A percentile compares a stretch with the other conserved stretches of the same genome.
Evolutionary conservation across 2,888 invertebrate species (phyloP).

Genomic region (Euphydryas editha): DNA sequence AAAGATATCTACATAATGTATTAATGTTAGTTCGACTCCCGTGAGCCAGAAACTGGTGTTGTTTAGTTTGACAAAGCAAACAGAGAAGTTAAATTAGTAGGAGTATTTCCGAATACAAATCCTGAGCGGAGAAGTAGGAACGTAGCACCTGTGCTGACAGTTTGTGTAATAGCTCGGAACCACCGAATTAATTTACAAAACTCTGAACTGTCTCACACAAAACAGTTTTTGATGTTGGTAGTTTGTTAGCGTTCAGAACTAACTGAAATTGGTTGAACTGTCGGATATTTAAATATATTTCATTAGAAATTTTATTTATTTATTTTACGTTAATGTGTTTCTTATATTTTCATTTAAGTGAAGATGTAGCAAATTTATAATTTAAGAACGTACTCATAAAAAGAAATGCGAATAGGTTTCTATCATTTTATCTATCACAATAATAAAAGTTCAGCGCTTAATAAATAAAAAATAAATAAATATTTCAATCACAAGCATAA

Average conservation of each 20-base stretch:
- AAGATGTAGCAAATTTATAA: no score
- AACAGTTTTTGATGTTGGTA: slow-evolving; percentile 70
- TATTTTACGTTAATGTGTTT: no score
- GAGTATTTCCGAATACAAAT: slow-evolving; percentile 77
- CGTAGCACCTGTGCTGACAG: slow-evolving; percentile 79
- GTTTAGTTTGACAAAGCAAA: slow-evolving; percentile 70
- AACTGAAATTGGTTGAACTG: slow-evolving; percentile 43
- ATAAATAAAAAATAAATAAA: background rate
- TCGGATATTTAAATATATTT: slow-evolving; percentile 5
- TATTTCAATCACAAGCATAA: background rate
- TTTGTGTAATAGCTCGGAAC: slow-evolving; percentile 79
- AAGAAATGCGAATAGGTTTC: no score
- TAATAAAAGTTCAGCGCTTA: no score
- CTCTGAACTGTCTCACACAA: slow-evolving; percentile 71
- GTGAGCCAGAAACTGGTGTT: slow-evolving; percentile 54
- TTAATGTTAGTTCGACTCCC: slow-evolving; percentile 52
- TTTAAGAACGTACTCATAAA: no score
- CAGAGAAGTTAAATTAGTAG: slow-evolving; percentile 77
- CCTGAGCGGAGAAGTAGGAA: slow-evolving; percentile 59
- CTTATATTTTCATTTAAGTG: no score
- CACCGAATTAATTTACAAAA: slow-evolving; percentile 80
- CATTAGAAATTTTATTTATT: background rate
- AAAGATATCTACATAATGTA: slow-evolving; percentile 38
- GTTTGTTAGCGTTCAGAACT: slow-evolving; percentile 51
- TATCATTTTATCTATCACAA: no score